These are phyloP conservation scores for Coreoperca whiteheadi DNA, from an alignment of 2,113 vertebrate genomes.

Conservation along the genomic window DNA sequence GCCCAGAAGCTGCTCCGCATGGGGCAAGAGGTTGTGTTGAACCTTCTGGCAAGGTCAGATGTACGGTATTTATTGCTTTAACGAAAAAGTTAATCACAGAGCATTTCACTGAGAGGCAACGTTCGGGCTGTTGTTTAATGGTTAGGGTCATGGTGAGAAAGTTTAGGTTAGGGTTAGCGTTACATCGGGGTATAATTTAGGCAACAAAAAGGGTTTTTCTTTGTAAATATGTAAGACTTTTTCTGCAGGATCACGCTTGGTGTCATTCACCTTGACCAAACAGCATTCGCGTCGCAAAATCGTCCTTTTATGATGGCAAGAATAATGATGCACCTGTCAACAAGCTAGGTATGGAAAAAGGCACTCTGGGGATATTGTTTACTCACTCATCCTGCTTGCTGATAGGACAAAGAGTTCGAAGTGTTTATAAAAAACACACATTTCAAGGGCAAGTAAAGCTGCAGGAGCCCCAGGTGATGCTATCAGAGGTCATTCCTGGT, in stretches of 20 bases:
- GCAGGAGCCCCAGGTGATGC: background rate
- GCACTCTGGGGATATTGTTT: background rate
- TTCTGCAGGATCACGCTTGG: background rate
- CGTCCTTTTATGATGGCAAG: background rate
- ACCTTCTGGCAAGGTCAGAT: background rate
- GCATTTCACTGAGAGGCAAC: background rate
- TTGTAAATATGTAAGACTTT: no score
- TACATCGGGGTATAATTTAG: background rate
- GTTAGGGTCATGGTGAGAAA: background rate
- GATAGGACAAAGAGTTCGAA: background rate
- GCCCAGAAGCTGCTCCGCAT: background rate
- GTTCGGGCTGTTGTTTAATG: background rate
- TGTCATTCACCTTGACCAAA: background rate
- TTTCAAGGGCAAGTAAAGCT: background rate
- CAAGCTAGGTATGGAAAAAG: background rate
- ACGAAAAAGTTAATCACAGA: background rate
- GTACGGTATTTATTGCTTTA: background rate
- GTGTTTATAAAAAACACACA: background rate
- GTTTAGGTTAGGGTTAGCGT: background rate
- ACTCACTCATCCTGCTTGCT: no score
- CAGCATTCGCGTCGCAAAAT: background rate
- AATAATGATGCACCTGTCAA: background rate
- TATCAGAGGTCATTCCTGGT: background rate
- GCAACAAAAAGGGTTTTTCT: background rate
- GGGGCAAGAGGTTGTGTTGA: background rate